Evolutionary conservation across 2,113 vertebrate species (phyloP), one percentile per base, ranked within the genome.

Genomic region (Microcebus griseorufus): DNA sequence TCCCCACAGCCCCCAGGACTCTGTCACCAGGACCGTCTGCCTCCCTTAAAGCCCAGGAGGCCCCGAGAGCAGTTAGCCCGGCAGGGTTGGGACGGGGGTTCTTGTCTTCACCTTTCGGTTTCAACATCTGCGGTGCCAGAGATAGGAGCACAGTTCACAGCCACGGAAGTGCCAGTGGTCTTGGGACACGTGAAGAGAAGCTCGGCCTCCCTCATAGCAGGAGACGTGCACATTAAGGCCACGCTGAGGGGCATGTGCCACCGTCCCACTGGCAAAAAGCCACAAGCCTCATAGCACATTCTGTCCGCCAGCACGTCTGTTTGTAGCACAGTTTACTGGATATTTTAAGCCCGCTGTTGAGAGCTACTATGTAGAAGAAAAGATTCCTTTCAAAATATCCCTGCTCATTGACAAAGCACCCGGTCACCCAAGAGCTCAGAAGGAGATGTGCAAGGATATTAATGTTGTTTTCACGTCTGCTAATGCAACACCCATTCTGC

Each of bases 201-300:
- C 45, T 34, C 22, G 1, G 3, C 70, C 17, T 75, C 34, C 88
- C 88, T 75, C 29, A 4, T 0, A 14, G 1, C 1, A 37, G 60
- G 32, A 34, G 64, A 51, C 5, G 39, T 0, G 11, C 13, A 22
- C n/a, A 37, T 1, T 12, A 39, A 1, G 7, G 5, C 27, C 58
- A 5, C 39, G 3, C 27, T 1, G 3, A 60, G 27, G 27, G 8
- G 1, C 9, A 0, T 0, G 0, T n/a, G n/a, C n/a, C n/a, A n/a
- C n/a, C n/a, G n/a, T 8, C 34, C 32, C 29, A 14, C 9, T 2
- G 72, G 37, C 67, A 0, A 9, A 22, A 25, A 32, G 10, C 55
- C 67, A 42, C 10, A 48, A 75, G 72, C 9, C 29, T 45, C 45
- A 34, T 45, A 34, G 32, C 75, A 51, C 29, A 72, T 42, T 72